These are phyloP conservation scores for Chaetodon trifascialis DNA, from an alignment of 2,113 vertebrate genomes.

Conservation along the genomic window DNA sequence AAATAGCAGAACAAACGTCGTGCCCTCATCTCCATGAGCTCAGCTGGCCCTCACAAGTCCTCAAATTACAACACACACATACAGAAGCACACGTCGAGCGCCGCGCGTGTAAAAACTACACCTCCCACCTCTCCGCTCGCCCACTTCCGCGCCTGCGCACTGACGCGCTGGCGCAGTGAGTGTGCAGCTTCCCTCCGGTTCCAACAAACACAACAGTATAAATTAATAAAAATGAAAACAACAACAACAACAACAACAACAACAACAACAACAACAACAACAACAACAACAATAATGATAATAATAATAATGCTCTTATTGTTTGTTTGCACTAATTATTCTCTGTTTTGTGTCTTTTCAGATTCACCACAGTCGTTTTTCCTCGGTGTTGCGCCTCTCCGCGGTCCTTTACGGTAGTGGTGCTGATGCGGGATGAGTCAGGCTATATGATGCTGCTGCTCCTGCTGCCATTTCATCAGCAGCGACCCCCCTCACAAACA, in stretches of 20 bases:
- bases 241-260: not conserved
- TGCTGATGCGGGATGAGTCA: constrained; percentile 94
- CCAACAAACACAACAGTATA: not conserved
- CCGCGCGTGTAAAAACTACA: constrained; percentile 37
- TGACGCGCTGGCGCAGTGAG: constrained; percentile 17
- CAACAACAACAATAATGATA: not conserved
- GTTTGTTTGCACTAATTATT: not conserved
- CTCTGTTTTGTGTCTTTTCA: not conserved
- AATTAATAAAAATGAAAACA: not conserved
- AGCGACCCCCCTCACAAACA: constrained; percentile 70
- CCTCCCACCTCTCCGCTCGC: not conserved
- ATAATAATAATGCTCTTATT: no score
- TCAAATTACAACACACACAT: not conserved
- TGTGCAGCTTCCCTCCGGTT: constrained; percentile 24
- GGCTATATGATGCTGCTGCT: constrained; percentile 88
- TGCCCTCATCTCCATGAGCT: no score
- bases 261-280: not conserved
- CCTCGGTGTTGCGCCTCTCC: constrained; percentile 64
- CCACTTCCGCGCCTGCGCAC: constrained; percentile 8
- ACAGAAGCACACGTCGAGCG: not conserved
- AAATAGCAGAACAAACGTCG: no score
- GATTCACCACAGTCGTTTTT: not conserved
- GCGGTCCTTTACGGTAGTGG: constrained; percentile 85
- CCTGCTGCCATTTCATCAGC: constrained; percentile 92
- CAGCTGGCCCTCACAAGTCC: not conserved